A percentile compares a stretch with the other conserved stretches of the same genome.
Evolutionary conservation across 2,888 invertebrate genomes (phyloP).

Genomic region (Pheosia tremula): DNA sequence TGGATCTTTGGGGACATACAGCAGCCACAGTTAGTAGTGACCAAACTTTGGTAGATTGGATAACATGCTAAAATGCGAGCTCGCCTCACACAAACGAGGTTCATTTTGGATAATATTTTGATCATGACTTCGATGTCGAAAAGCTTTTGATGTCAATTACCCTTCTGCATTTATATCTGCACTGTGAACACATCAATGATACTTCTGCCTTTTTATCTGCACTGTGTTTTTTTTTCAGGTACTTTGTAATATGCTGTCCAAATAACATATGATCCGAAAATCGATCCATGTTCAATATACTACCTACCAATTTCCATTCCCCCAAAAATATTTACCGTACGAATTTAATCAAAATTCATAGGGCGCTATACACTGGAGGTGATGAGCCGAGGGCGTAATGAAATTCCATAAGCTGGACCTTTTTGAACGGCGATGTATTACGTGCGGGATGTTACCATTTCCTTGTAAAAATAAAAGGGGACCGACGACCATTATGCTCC

Average conservation of each 20-base stretch:
- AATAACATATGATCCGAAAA: not conserved
- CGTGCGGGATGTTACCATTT: constrained; percentile 3
- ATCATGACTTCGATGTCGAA: too few species aligned
- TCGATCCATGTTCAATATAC: not conserved
- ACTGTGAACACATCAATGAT: too few species aligned
- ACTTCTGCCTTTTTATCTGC: too few species aligned
- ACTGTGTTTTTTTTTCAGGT: too few species aligned
- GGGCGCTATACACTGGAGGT: not conserved
- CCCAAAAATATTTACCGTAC: not conserved
- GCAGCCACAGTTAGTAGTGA: too few species aligned
- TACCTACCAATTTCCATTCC: not conserved
- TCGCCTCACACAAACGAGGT: too few species aligned
- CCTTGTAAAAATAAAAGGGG: constrained; percentile 5
- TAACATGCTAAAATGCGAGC: too few species aligned
- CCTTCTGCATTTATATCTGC: too few species aligned
- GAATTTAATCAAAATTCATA: constrained; percentile 7
- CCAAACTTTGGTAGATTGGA: too few species aligned
- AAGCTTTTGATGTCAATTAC: too few species aligned
- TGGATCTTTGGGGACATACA: too few species aligned
- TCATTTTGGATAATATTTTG: too few species aligned
- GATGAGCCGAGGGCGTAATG: constrained; percentile 33
- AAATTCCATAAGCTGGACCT: constrained; percentile 42
- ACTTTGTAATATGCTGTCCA: not conserved
- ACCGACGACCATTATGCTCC: not conserved
- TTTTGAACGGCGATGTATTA: constrained; percentile 35